Evolutionary conservation across 2,797 vertebrate species (phyloP).

Genomic region (Galago senegalensis): DNA sequence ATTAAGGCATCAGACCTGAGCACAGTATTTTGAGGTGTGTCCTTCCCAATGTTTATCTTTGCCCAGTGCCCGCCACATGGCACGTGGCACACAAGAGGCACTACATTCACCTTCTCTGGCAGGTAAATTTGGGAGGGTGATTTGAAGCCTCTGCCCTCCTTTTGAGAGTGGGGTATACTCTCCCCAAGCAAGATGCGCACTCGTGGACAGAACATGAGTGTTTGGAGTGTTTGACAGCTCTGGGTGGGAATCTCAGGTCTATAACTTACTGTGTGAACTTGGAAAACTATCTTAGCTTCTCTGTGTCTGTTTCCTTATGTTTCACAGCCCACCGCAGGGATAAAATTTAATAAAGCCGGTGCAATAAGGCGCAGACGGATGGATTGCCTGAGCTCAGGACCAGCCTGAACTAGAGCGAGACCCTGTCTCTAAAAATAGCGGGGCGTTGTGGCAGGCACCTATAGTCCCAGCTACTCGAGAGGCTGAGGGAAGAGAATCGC

Average conservation of each 20-base stretch:
- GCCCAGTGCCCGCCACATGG: not conserved
- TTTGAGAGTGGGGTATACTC: not conserved
- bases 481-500: too few species aligned
- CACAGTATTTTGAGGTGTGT: not conserved
- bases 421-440: too few species aligned
- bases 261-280: not conserved
- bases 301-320: not conserved
- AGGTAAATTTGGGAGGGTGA: not conserved
- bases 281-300: not conserved
- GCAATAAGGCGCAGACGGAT: too few species aligned
- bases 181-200: not conserved
- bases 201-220: not conserved
- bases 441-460: too few species aligned
- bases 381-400: too few species aligned
- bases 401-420: too few species aligned
- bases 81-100: not conserved
- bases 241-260: not conserved
- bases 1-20: not conserved
- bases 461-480: too few species aligned
- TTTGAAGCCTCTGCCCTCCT: not conserved
- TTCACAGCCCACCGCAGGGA: slow-evolving; percentile 8
- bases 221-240: not conserved
- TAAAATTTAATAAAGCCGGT: not conserved
- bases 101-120: not conserved
- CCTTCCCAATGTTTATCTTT: not conserved